Percentiles rank a stretch among this genome's conserved stretches.
Evolutionary conservation across 2,888 invertebrate species (phyloP).

Genomic region (Ennomos erosarius): DNA sequence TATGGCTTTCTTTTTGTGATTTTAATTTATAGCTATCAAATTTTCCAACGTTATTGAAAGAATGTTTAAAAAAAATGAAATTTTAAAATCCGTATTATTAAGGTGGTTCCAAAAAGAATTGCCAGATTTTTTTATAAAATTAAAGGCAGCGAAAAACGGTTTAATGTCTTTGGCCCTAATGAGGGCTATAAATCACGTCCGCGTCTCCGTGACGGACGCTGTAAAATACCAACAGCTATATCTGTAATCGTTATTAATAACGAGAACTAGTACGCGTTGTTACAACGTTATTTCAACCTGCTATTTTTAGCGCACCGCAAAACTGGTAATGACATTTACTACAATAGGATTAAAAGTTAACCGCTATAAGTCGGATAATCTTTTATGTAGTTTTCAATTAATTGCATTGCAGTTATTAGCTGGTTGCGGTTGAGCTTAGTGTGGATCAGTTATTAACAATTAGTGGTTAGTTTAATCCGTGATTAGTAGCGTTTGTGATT

Average conservation of each 20-base stretch:
- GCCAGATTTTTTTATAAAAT: neutral
- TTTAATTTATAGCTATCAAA: too few species aligned
- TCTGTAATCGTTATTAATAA: constrained; percentile 54
- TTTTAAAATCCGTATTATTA: too few species aligned
- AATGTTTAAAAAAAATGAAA: too few species aligned
- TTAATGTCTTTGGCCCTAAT: constrained; percentile 48
- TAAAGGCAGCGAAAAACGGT: neutral
- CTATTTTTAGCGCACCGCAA: constrained; percentile 12
- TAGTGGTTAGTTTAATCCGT: constrained; percentile 5
- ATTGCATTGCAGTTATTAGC: constrained; percentile 18
- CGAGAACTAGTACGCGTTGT: constrained; percentile 30
- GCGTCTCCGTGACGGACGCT: constrained; percentile 60
- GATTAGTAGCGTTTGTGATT: constrained; percentile 1
- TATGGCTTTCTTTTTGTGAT: too few species aligned
- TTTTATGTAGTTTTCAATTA: constrained; percentile 25
- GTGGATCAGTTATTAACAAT: constrained; percentile 34
- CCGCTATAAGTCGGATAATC: constrained; percentile 24
- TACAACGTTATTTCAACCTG: constrained; percentile 30
- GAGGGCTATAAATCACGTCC: constrained; percentile 67
- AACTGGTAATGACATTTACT: constrained; percentile 3
- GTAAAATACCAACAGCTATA: constrained; percentile 54
- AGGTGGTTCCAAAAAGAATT: too few species aligned
- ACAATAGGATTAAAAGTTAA: constrained; percentile 17
- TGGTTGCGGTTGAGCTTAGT: constrained; percentile 19
- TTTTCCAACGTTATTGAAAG: too few species aligned